Evolutionary conservation across 2,888 invertebrate species (phyloP), one percentile per base, ranked within the genome.

Genomic region (Melinopterus prodromus): DNA sequence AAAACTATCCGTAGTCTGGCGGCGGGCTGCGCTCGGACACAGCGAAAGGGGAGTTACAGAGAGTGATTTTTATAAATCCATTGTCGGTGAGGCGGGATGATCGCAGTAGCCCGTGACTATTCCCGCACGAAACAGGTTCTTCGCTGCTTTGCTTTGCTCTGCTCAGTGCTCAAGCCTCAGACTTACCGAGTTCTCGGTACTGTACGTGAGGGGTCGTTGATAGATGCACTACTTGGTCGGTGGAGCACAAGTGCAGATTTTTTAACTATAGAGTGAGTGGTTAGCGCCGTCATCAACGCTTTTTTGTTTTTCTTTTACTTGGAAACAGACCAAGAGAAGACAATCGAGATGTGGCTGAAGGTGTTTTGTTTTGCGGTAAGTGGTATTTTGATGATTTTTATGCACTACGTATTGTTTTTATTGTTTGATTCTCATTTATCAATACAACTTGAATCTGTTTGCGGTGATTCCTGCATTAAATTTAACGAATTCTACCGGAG

Each of bases 31-130:
- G 53, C 53, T 53, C 53, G 53, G 53, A 53, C 53, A 53, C 12
- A 53, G 12, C 53, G 53, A 53, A 86, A 87, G 88, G 88, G 88
- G 88, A 88, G 88, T 88, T 87, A 88, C 88, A 87, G 87, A 86
- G 87, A 85, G 85, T 88, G 88, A 88, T 88, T 88, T 88, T 88
- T 85, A 53, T 53, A 85, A 85, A 86, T 85, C 84, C 84, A 86
- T 84, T 84, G 84, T 86, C 81, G 85, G 53, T 12, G 53, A 12
- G 53, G 53, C 53, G 53, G 53, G 53, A 53, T 53, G 84, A 85
- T 85, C 85, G 84, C 84, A 84, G 80, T 82, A 74, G 53, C 53
- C 53, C 53, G 53, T 53, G 53, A 53, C 53, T 53, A 53, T 53
- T 53, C 53, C 76, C 80, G 71, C 76, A 80, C 81, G 84, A 80